These are phyloP conservation scores for Athene noctua DNA, from an alignment of 2,113 vertebrate genomes.

Conservation along the genomic window DNA sequence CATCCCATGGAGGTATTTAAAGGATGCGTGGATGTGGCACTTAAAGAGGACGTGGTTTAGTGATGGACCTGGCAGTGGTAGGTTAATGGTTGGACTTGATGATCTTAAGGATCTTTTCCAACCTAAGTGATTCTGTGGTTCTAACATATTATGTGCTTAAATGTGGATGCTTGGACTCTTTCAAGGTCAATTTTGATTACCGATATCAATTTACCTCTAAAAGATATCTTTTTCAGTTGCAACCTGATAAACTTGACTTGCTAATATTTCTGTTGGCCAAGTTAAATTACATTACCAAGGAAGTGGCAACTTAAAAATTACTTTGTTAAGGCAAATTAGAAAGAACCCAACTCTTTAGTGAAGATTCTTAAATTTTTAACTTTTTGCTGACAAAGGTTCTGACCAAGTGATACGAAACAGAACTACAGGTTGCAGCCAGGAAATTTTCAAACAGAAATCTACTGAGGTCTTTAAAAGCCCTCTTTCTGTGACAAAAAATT, in stretches of 20 bases:
- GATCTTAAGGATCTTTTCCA: neutral
- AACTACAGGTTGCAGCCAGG: neutral
- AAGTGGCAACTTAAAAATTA: neutral
- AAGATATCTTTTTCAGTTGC: neutral
- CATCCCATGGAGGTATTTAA: neutral
- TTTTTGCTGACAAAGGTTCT: neutral
- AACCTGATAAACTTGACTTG: neutral
- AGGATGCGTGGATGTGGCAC: rapidly evolving
- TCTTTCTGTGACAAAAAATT: neutral
- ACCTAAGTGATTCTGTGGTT: neutral
- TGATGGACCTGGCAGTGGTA: neutral
- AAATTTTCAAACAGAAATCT: neutral
- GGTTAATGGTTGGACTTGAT: rapidly evolving
- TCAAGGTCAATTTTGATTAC: neutral
- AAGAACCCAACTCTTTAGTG: neutral
- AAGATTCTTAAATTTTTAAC: neutral
- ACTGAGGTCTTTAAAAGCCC: neutral
- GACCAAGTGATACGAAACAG: neutral
- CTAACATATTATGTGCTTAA: neutral
- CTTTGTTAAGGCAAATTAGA: neutral
- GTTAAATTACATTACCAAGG: neutral
- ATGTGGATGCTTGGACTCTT: neutral
- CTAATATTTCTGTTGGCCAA: neutral
- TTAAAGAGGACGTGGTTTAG: neutral
- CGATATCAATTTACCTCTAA: neutral